Base-by-base conservation (phyloP, 37 sponge, comb jelly and placozoan species). In the Halisarca cf. caerulea region DNA sequence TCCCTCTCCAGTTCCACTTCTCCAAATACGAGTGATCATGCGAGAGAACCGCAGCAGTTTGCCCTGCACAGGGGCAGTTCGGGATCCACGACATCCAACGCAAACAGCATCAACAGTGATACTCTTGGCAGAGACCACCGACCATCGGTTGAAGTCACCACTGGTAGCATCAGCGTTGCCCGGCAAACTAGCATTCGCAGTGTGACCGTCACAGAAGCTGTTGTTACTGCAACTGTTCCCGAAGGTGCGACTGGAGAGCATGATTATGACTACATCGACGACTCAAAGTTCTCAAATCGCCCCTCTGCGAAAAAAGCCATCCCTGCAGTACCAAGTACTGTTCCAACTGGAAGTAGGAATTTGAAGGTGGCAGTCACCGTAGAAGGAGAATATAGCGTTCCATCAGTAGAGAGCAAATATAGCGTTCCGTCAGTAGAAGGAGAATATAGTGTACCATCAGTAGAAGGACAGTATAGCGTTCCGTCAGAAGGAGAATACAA, bases 261-360 rank as follows among this genome's bases (percentile, higher is more conserved):
- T 7, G 77, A 74, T n/a, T 74, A 74, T 74, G 77, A 74, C 44
- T 41, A 41, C 45, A 74, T 74, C 41, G 77, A 74, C 25, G 77
- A 74, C 18, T 30, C 30, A 20, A 62, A 62, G 15, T 30, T n/a
- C 6, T 7, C 64, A 5, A 47, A 14, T 47, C 11, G 9, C 11
- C 11, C 51, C 51, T 11, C 11, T 6, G 51, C 9, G 51, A 47
- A 47, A 11, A 47, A 14, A 47, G 11, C 6, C 51, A 47, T 11
- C 6, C 51, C 51, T 14, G 51, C 11, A 47, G 9, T 14, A 47
- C 9, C 51, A 47, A 11, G 9, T 47, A 11, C 51, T 47, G 51
- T 11, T 47, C 51, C 51, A 14, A 11, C 11, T 6, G 51, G 11
- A 11, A 62, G 15, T 5, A 62, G n/a, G 30, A 62, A 62, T 62